Evolutionary conservation across 30 jellyfish, hydroid and myxozoan species (phyloP).

Genomic region (Hydractinia echinata): DNA sequence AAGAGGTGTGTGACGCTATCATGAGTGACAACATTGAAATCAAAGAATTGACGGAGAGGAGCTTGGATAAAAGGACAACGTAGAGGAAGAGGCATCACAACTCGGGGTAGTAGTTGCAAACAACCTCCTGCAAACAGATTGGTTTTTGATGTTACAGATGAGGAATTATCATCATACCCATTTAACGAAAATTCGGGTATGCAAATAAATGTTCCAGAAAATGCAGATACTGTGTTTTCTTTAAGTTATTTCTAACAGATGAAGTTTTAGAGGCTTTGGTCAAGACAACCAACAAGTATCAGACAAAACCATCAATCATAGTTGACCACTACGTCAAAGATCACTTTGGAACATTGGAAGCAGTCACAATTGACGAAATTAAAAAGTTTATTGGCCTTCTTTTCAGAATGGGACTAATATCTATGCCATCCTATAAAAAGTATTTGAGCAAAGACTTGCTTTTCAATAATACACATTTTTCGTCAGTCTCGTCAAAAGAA

Average conservation of each 20-base stretch:
- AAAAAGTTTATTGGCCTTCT: neutral
- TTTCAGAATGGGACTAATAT: neutral
- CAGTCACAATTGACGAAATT: neutral
- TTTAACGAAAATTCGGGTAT: neutral
- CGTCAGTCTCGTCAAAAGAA: neutral
- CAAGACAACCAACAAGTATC: neutral
- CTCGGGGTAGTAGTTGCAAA: neutral
- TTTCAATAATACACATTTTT: neutral
- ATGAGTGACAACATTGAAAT: neutral
- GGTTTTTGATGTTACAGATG: no score
- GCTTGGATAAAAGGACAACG: neutral
- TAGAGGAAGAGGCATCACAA: neutral
- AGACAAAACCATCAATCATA: neutral
- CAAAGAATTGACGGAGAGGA: neutral
- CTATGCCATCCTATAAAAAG: neutral
- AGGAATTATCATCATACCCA: neutral
- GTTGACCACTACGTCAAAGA: neutral
- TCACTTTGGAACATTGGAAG: neutral
- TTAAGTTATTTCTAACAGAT: no score
- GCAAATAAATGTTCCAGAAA: neutral
- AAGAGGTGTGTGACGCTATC: constrained; percentile 10
- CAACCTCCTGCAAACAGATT: no score
- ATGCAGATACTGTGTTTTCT: no score
- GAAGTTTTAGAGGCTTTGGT: neutral
- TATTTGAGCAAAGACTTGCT: neutral